phyloP scores from a whole-genome alignment of 2,888 invertebrate species.

The Drosophila acutilabella region DNA sequence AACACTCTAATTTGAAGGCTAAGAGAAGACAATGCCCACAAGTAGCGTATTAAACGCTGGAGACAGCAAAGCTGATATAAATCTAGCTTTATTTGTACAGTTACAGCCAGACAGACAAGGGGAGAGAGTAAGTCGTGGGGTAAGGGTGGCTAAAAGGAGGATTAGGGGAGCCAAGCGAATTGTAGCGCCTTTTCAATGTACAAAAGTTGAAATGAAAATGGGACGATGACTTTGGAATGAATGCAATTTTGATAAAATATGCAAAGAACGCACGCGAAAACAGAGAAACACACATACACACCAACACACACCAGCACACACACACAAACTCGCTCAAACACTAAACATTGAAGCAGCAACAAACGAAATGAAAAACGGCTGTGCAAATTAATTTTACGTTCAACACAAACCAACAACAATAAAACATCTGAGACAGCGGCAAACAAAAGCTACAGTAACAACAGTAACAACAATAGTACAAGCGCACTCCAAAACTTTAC shows the following conservation, averaged over 20 bases:
- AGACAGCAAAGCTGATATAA: slow-evolving; percentile 51
- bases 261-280: slow-evolving; percentile 67
- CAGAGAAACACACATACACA: slow-evolving; percentile 23
- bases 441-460: slow-evolving; percentile 45
- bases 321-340: slow-evolving; percentile 46
- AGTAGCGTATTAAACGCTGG: slow-evolving; percentile 30
- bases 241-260: slow-evolving; percentile 76
- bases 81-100: slow-evolving; percentile 45
- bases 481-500: slow-evolving; percentile 14
- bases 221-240: slow-evolving; percentile 64
- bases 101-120: not conserved
- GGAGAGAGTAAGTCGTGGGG: not conserved
- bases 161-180: slow-evolving; percentile 34
- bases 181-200: slow-evolving; percentile 64
- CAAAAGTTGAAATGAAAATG: slow-evolving; percentile 38
- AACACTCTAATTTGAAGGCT: slow-evolving; percentile 44
- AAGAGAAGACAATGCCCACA: slow-evolving; percentile 30
- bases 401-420: slow-evolving; percentile 58
- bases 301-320: slow-evolving; percentile 16
- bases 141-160: not conserved
- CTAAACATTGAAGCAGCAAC: slow-evolving; percentile 65
- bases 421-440: slow-evolving; percentile 49
- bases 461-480: slow-evolving; percentile 8
- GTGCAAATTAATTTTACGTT: slow-evolving; percentile 74
- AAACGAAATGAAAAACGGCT: slow-evolving; percentile 75